A percentile compares a stretch with the other conserved stretches of the same genome.
Evolutionary conservation across 1,140 invertebrate genomes (phyloP).

Genomic region (Ptiloglossa arizonensis): DNA sequence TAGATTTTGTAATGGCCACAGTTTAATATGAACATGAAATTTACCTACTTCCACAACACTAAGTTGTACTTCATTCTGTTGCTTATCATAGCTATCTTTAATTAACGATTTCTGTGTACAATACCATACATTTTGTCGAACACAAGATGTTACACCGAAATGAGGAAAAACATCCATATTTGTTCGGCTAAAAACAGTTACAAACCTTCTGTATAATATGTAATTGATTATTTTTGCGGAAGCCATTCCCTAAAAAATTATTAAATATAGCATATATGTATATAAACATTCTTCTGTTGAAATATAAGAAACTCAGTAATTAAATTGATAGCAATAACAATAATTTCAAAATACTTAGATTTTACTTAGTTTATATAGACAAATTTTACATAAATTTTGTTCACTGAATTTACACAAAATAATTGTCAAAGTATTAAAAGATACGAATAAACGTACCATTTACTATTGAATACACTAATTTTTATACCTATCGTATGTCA

Average conservation of each 20-base stretch:
- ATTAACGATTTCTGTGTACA: conserved; percentile 67
- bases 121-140: conserved; percentile 50
- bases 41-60: conserved; percentile 75
- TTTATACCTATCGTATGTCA: background rate
- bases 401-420: background rate
- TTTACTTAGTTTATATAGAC: rapidly evolving
- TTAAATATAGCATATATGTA: background rate
- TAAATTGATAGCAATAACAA: background rate
- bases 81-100: conserved; percentile 57
- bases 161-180: conserved; percentile 35
- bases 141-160: conserved; percentile 27
- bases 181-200: conserved; percentile 32
- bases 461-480: background rate
- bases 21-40: conserved; percentile 40
- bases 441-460: background rate
- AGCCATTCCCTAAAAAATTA: conserved; percentile 69
- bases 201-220: conserved; percentile 57
- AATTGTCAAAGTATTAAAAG: background rate
- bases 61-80: conserved; percentile 67
- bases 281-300: too few species aligned
- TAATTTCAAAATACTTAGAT: too few species aligned
- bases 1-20: background rate
- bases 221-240: conserved; percentile 63
- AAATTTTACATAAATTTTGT: background rate
- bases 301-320: background rate